A percentile compares a stretch with the other conserved stretches of the same genome.
phyloP scores from a whole-genome alignment of 2,113 vertebrate genomes.

The Lonchura striata region DNA sequence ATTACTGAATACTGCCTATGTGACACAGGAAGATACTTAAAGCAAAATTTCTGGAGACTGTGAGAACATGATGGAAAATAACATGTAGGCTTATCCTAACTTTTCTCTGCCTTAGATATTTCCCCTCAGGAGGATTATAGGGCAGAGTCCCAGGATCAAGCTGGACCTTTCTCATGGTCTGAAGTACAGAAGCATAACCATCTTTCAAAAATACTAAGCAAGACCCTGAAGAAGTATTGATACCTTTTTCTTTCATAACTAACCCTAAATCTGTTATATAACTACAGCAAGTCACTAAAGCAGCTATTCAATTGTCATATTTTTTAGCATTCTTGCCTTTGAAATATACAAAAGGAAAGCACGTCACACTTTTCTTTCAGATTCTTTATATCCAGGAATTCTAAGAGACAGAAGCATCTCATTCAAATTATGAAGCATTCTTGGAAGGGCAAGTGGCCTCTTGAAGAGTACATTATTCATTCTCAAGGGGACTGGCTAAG shows the following conservation, averaged over 20 bases:
- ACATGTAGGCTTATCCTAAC: accelerated
- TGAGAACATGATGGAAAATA: background rate
- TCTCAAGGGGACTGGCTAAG: background rate
- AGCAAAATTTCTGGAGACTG: background rate
- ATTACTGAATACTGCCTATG: background rate
- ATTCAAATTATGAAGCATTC: background rate
- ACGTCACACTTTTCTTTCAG: background rate
- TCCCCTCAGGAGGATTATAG: background rate
- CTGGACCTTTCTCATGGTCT: background rate
- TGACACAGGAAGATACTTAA: background rate
- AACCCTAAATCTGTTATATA: background rate
- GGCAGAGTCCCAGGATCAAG: background rate
- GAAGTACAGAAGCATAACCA: background rate
- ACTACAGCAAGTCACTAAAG: background rate
- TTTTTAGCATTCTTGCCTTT: background rate
- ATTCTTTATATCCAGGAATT: background rate
- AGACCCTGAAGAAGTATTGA: background rate
- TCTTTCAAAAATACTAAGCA: background rate
- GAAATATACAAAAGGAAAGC: background rate
- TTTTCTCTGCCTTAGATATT: background rate
- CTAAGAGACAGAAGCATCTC: background rate
- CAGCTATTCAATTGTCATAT: background rate
- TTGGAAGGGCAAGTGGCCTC: background rate
- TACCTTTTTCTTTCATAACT: background rate
- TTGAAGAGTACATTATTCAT: background rate